phyloP scores from a whole-genome alignment of 2,797 vertebrate genomes.

The Nyctibius grandis region DNA sequence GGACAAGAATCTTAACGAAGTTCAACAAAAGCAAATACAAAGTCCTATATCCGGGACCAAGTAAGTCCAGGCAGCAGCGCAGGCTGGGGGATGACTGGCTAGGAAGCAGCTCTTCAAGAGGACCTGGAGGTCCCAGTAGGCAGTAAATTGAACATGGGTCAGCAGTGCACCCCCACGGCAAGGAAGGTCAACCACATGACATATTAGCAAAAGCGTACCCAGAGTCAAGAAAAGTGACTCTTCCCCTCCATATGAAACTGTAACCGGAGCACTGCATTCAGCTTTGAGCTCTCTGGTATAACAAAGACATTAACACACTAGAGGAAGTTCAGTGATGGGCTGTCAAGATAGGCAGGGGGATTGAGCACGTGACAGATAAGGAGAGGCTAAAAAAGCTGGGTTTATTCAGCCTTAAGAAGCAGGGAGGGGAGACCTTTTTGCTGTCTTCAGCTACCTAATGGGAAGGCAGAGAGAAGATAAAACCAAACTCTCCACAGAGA shows the following conservation, averaged over 20 bases:
- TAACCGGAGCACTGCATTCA: background rate
- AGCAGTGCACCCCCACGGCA: background rate
- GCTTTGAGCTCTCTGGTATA: background rate
- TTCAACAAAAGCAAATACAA: background rate
- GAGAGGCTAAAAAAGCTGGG: background rate
- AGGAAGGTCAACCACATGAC: background rate
- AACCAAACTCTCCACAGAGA: background rate
- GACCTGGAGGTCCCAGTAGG: background rate
- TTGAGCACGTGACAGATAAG: background rate
- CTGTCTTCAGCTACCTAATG: background rate
- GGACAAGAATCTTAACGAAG: background rate
- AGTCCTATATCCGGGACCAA: background rate
- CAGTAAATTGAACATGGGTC: background rate
- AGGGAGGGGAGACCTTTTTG: background rate
- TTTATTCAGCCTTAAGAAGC: background rate
- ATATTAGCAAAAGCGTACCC: background rate
- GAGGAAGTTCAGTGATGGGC: background rate
- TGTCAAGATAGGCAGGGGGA: background rate
- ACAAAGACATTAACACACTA: background rate
- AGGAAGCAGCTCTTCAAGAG: background rate
- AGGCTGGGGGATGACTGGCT: background rate
- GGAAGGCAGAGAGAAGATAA: background rate
- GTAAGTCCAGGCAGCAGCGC: background rate
- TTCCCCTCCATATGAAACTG: background rate
- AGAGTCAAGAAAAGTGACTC: background rate